Evolutionary conservation across 1,140 invertebrate species (phyloP), one percentile per base, ranked within the genome.

Genomic region (Neodiprion virginianus): DNA sequence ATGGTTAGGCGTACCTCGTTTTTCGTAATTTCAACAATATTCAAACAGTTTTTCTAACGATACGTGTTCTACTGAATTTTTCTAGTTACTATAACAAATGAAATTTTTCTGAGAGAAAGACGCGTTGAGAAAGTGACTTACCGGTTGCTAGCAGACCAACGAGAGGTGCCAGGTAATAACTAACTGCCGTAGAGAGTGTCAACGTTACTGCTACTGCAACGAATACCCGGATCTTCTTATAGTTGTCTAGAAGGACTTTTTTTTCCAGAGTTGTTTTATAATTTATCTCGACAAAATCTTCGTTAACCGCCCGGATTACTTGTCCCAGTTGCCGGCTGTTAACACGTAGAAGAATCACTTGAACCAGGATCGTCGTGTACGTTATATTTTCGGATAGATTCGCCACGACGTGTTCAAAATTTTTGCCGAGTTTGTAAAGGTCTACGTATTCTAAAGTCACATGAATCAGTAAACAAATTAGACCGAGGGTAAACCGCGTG

Each of bases 171-270:
- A 73, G 1, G 48, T 73, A 69, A 40, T 76, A 76, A 23, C 40
- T 48, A 61, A 72, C 28, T 10, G 72, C 50, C 7, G 72, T 48
- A 11, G 48, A 70, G 14, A 73, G n/a, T 47, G 53, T 67, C 66
- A 72, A 66, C 17, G 68, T 23, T 1, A 71, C 12, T 48, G 67
- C 68, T 66, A 72, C 21, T 14, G 11, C 74, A 17, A 76, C 53
- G 48, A 74, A 76, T 11, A 14, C 47, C 14, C 53, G 73, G 1
- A 71, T 67, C 1, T 66, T 73, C 0, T 47, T 48, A 67, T 75
- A 71, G 68, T 81, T 80, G 77, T 73, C 66, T 72, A 80, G 12
- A 72, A 73, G 73, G 61, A 71, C 40, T 23, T 75, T 17, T 47
- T 71, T 75, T 23, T 76, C 75, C 71, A 71, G n/a, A 0, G 23